Percentiles rank a stretch among this genome's conserved stretches.
phyloP scores from a whole-genome alignment of 2,888 invertebrate species.

The Campoletis raptor region DNA sequence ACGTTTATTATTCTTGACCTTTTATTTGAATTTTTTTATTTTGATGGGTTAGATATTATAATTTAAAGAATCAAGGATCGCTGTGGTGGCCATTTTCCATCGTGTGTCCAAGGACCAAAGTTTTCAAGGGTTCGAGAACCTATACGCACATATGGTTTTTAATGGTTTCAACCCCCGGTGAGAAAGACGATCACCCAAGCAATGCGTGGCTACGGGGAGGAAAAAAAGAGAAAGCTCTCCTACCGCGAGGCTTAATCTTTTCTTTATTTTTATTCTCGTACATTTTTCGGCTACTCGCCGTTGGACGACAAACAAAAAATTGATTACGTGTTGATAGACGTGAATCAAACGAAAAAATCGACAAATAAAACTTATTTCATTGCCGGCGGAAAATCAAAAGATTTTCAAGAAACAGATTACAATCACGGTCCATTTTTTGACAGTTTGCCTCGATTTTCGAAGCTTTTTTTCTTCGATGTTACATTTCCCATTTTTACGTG shows the following conservation, averaged over 20 bases:
- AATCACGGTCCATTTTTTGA: neutral
- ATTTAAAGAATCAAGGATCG: neutral
- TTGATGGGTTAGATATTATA: neutral
- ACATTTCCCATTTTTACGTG: neutral
- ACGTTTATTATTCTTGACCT: neutral
- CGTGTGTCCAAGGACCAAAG: neutral
- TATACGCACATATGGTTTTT: neutral
- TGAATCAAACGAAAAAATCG: neutral
- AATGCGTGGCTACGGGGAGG: neutral
- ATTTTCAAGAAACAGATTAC: neutral
- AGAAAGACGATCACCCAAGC: neutral
- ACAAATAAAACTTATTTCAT: neutral
- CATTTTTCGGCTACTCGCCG: neutral
- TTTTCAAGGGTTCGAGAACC: neutral
- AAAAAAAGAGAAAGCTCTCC: conserved; percentile 10
- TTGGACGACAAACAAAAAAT: neutral
- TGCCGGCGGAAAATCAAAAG: neutral
- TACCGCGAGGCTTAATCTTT: neutral
- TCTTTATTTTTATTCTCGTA: neutral
- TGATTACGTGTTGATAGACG: neutral
- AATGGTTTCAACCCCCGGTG: neutral
- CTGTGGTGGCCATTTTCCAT: too few species aligned
- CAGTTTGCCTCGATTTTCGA: neutral
- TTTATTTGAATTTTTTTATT: neutral
- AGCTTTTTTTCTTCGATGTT: neutral